Conservation (phyloP, 23 tunicate species). For the Halocynthia aurantium region DNA sequence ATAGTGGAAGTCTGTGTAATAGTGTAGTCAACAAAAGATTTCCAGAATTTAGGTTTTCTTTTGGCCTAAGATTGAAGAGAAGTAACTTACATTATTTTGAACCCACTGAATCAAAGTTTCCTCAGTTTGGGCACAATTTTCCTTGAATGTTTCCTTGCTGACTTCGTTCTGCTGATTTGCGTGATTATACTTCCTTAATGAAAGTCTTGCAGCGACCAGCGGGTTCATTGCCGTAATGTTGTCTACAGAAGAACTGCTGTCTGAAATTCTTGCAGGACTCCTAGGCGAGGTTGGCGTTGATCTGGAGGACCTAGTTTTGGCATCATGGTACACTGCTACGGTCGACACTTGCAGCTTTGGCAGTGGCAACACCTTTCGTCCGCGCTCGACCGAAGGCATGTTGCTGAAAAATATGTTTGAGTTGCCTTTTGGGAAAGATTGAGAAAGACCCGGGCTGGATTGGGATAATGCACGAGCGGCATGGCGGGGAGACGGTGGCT, state of each 20-base stretch:
- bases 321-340: constrained; percentile 13
- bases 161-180: constrained; percentile 14
- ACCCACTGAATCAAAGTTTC: constrained; percentile 20
- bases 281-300: background rate
- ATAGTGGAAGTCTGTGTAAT: constrained; percentile 16
- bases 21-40: background rate
- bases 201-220: constrained; percentile 44
- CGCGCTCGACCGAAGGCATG: background rate
- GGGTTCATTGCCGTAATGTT: constrained; percentile 30
- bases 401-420: no score
- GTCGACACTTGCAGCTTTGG: constrained; percentile 10
- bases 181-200: constrained; percentile 31
- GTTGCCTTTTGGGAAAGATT: background rate
- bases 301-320: constrained; percentile 20
- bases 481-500: constrained; percentile 66
- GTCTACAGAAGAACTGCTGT: background rate
- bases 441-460: background rate
- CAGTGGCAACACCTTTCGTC: constrained; percentile 4
- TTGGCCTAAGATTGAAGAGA: background rate
- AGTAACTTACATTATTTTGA: constrained; percentile 34
- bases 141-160: constrained; percentile 23
- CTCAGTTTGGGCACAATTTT: constrained; percentile 33
- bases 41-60: background rate
- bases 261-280: background rate
- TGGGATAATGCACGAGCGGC: background rate